phyloP scores from a whole-genome alignment of 2,797 vertebrate genomes.

The Tarsius wallacei region DNA sequence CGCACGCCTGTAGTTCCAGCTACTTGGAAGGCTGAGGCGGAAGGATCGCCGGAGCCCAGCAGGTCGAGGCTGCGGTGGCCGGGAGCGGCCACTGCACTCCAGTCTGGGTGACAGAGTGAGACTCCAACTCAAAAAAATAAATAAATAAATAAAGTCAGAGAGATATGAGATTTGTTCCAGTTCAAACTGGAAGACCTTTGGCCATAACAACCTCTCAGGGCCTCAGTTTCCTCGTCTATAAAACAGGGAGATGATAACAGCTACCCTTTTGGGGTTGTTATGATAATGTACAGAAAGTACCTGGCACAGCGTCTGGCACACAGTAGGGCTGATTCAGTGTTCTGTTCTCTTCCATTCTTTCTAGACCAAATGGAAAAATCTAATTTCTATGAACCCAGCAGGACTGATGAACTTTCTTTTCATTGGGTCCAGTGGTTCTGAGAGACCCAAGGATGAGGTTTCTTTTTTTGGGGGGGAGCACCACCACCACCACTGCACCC shows the following conservation, averaged over 20 bases:
- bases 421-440: not conserved
- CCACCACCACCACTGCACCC: too few relatives aligned
- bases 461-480: not conserved
- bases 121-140: too few relatives aligned
- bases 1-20: too few relatives aligned
- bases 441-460: not conserved
- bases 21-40: too few relatives aligned
- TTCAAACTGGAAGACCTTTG: not conserved
- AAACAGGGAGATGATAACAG: not conserved
- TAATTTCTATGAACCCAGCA: not conserved
- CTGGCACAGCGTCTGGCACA: not conserved
- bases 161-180: not conserved
- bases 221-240: not conserved
- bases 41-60: too few relatives aligned
- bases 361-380: slow-evolving; percentile 26
- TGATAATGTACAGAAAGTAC: not conserved
- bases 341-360: not conserved
- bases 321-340: not conserved
- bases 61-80: too few relatives aligned
- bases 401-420: slow-evolving; percentile 3
- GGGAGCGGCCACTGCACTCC: too few relatives aligned
- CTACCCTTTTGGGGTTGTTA: not conserved
- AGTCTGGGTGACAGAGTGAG: too few relatives aligned
- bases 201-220: not conserved
- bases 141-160: not conserved